Evolutionary conservation across 2,888 invertebrate genomes (phyloP).

Genomic region (Agrypnus murinus): DNA sequence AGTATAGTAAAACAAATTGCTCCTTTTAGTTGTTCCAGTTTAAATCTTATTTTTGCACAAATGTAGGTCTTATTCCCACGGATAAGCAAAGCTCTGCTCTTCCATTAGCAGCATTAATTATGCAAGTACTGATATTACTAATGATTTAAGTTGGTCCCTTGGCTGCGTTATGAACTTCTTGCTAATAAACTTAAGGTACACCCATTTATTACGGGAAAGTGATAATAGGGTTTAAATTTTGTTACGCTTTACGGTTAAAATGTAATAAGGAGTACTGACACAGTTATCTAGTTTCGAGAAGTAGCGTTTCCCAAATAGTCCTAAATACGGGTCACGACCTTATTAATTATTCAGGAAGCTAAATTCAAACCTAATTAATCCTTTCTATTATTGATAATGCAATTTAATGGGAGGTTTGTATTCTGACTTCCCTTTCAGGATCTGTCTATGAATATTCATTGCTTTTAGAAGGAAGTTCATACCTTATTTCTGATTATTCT

Average conservation of each 20-base stretch:
- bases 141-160: constrained; percentile 57
- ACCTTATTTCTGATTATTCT: constrained; percentile 19
- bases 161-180: constrained; percentile 21
- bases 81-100: constrained; percentile 31
- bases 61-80: constrained; percentile 17
- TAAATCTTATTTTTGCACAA: constrained; percentile 15
- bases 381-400: constrained; percentile 43
- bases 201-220: constrained; percentile 24
- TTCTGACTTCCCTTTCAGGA: constrained; percentile 24
- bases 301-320: constrained; percentile 21
- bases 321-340: constrained; percentile 40
- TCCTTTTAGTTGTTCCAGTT: constrained; percentile 9
- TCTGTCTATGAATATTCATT: constrained; percentile 36
- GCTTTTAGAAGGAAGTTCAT: neutral
- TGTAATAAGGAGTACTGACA: constrained; percentile 8
- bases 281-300: constrained; percentile 20
- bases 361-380: constrained; percentile 39
- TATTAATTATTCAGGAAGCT: constrained; percentile 38
- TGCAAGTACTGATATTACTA: constrained; percentile 56
- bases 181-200: constrained; percentile 18
- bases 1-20: constrained; percentile 6
- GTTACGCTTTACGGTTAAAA: constrained; percentile 3
- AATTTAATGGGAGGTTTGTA: constrained; percentile 36
- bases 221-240: constrained; percentile 30
- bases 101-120: constrained; percentile 30